Evolutionary conservation across 2,888 invertebrate genomes (phyloP).

Genomic region (Diogma glabrata): DNA sequence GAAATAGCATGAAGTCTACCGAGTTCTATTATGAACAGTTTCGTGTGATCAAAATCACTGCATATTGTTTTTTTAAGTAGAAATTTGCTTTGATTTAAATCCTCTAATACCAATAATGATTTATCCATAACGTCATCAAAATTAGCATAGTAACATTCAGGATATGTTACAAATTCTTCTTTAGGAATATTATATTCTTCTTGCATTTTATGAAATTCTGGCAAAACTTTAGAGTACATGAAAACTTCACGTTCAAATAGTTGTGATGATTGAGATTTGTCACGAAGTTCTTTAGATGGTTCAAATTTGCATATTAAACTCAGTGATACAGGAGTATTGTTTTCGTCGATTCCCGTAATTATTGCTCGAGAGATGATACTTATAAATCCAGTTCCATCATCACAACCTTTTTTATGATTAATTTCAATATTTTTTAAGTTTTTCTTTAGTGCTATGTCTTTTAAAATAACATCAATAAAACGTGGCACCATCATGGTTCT

Average conservation of each 20-base stretch:
- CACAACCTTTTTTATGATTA: slow-evolving; percentile 8
- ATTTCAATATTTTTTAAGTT: slow-evolving; percentile 9
- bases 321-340: slow-evolving; percentile 12
- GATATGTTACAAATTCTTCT: slow-evolving; percentile 12
- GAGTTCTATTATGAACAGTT: slow-evolving; percentile 10
- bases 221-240: slow-evolving; percentile 14
- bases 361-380: slow-evolving; percentile 11
- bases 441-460: slow-evolving; percentile 12
- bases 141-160: slow-evolving; percentile 14
- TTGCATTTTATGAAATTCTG: slow-evolving; percentile 15
- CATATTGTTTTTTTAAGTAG: slow-evolving; percentile 13
- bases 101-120: slow-evolving; percentile 14
- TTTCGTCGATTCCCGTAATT: slow-evolving; percentile 7
- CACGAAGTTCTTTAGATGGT: slow-evolving; percentile 11
- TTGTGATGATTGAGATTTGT: slow-evolving; percentile 9
- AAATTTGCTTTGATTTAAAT: slow-evolving; percentile 12
- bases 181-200: slow-evolving; percentile 10
- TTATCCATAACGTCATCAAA: slow-evolving; percentile 12
- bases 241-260: slow-evolving; percentile 16
- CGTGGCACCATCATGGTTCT: too few relatives aligned
- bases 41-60: slow-evolving; percentile 11
- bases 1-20: slow-evolving; percentile 16
- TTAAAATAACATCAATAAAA: too few relatives aligned
- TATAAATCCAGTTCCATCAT: slow-evolving; percentile 14
- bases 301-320: slow-evolving; percentile 13